Conservation (phyloP, 1,140 invertebrate species). For the Macrostomum lignano region DNA sequence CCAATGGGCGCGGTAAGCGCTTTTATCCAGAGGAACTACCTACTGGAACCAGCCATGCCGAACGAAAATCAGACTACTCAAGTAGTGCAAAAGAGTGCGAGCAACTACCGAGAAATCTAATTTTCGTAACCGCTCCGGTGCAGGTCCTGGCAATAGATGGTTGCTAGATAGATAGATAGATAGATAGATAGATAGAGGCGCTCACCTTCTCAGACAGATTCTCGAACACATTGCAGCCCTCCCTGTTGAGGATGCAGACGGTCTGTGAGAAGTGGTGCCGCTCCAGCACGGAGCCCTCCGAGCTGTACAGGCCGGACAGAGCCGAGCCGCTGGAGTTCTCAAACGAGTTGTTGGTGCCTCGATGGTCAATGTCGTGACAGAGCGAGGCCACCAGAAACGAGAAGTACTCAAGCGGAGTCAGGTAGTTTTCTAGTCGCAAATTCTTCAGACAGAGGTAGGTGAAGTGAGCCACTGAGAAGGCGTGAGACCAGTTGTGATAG, state of each 20-base stretch:
- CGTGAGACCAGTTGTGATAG: conserved; percentile 61
- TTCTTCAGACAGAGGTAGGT: conserved; percentile 43
- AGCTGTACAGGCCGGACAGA: conserved; percentile 49
- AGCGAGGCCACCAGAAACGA: conserved; percentile 75
- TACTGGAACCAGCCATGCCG: not conserved
- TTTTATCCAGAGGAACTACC: not conserved
- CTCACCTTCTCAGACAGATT: conserved; percentile 32
- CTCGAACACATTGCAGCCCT: conserved; percentile 55
- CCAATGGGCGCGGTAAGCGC: not conserved
- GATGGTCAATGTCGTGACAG: conserved; percentile 69
- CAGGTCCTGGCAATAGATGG: too few relatives aligned
- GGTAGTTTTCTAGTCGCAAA: conserved; percentile 36
- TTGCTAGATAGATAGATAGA: not conserved
- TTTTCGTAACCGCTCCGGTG: too few relatives aligned
- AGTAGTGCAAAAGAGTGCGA: not conserved
- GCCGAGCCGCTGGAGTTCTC: conserved; percentile 39
- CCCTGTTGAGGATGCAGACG: conserved; percentile 50
- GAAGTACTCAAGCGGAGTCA: conserved; percentile 47
- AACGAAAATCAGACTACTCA: not conserved
- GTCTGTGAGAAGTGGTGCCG: conserved; percentile 56
- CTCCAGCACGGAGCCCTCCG: conserved; percentile 58
- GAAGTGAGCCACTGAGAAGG: conserved; percentile 52
- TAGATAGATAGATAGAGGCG: not conserved
- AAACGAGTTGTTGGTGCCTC: conserved; percentile 78
- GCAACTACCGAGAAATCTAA: not conserved